phyloP scores from a whole-genome alignment of 23 tunicate genomes.

The Corella eumyota region DNA sequence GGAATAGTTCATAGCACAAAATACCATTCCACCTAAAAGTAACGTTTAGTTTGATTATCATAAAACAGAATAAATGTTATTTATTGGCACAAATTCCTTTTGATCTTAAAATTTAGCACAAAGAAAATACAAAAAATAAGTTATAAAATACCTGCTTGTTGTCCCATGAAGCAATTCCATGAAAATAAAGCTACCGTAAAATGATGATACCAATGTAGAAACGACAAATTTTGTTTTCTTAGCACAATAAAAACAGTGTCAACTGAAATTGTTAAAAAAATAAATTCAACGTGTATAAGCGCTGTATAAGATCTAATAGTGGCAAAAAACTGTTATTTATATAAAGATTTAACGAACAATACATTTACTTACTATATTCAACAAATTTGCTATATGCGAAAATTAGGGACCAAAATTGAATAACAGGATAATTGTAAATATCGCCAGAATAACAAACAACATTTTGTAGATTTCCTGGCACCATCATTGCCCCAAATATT shows the following conservation, averaged over 20 bases:
- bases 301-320: not conserved
- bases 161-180: too few species aligned
- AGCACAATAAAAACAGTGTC: conserved; percentile 75
- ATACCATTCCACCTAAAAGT: conserved; percentile 48
- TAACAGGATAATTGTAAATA: conserved; percentile 16
- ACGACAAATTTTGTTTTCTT: conserved; percentile 57
- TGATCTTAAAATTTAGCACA: too few species aligned
- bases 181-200: conserved; percentile 54
- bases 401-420: conserved; percentile 29
- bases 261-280: conserved; percentile 21
- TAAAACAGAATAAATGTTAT: too few species aligned
- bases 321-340: not conserved
- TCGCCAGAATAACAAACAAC: conserved; percentile 18
- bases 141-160: too few species aligned
- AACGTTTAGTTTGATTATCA: too few species aligned
- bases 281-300: not conserved
- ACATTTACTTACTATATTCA: conserved; percentile 41
- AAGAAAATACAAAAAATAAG: too few species aligned
- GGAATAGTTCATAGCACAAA: conserved; percentile 43
- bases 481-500: not conserved
- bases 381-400: conserved; percentile 51
- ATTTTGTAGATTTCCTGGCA: conserved; percentile 10
- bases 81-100: too few species aligned
- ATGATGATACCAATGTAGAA: conserved; percentile 91
- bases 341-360: not conserved